A percentile compares a stretch with the other conserved stretches of the same genome.
Evolutionary conservation across 2,113 vertebrate species (phyloP).

Genomic region (Ceyx cyanopectus): DNA sequence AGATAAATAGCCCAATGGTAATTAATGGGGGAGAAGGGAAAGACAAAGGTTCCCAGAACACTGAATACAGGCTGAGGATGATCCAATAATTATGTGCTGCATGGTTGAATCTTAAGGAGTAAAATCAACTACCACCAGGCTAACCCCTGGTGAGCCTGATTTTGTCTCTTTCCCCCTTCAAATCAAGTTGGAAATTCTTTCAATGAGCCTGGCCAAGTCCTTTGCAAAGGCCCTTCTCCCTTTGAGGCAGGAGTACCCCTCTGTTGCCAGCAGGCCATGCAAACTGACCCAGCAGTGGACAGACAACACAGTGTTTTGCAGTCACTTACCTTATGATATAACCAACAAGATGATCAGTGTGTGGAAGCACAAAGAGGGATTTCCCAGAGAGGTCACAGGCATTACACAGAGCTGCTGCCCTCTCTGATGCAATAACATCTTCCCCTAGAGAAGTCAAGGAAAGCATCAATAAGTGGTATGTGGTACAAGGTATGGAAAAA

Average conservation of each 20-base stretch:
- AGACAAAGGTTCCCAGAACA: not conserved
- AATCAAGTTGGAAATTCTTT: not conserved
- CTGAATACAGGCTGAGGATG: not conserved
- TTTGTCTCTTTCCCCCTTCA: not conserved
- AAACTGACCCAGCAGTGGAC: accelerated
- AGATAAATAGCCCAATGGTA: not conserved
- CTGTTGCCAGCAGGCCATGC: not conserved
- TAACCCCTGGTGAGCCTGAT: not conserved
- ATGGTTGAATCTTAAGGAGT: not conserved
- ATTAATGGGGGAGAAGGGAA: not conserved
- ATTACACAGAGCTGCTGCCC: constrained; percentile 91
- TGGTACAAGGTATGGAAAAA: not conserved
- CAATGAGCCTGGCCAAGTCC: not conserved
- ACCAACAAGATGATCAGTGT: constrained; percentile 97
- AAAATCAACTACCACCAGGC: not conserved
- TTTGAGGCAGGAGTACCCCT: not conserved
- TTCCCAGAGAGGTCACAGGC: constrained; percentile 97
- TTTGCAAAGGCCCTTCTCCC: not conserved
- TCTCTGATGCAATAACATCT: constrained; percentile 94
- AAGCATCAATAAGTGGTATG: not conserved
- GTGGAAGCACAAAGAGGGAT: constrained; percentile 95
- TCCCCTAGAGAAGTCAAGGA: constrained; percentile 83
- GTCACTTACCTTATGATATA: constrained; percentile 93
- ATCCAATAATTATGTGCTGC: not conserved
- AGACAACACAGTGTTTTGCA: not conserved